Conservation (phyloP, 2,113 vertebrate species). For the Syngnathoides biaculeatus region DNA sequence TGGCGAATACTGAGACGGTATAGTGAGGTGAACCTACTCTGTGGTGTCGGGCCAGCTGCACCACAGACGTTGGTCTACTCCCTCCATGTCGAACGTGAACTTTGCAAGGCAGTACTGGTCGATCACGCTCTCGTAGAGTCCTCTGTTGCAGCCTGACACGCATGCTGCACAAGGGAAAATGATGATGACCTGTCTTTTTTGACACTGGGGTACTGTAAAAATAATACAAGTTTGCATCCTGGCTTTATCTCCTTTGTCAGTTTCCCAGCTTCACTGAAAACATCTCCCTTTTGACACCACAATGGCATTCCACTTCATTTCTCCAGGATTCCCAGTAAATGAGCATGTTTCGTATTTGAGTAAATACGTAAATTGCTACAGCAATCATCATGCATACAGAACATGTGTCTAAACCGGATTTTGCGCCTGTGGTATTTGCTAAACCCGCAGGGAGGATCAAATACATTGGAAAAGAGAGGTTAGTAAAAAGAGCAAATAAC, state of each 20-base stretch:
- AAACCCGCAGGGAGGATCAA: not conserved
- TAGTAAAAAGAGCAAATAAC: not conserved
- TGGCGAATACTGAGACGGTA: not conserved
- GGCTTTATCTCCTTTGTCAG: conserved; percentile 35
- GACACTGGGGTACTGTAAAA: conserved; percentile 6
- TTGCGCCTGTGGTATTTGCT: not conserved
- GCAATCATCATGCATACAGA: not conserved
- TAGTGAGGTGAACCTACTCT: conserved; percentile 50
- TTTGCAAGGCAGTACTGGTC: conserved; percentile 42
- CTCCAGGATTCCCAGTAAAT: not conserved
- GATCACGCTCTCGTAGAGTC: conserved; percentile 44
- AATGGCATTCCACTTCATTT: not conserved
- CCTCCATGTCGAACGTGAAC: conserved; percentile 53
- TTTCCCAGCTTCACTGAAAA: conserved; percentile 29
- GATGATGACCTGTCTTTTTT: not conserved
- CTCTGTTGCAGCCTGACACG: conserved; percentile 35
- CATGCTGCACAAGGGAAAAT: conserved; percentile 17
- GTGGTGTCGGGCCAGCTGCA: conserved; percentile 67
- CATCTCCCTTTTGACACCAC: too few relatives aligned
- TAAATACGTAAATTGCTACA: conserved; percentile 29
- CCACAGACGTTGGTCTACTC: conserved; percentile 53
- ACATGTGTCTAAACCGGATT: not conserved
- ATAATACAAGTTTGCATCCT: conserved; percentile 32
- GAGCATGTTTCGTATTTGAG: conserved; percentile 16
- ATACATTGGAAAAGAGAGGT: not conserved